A percentile compares a stretch with the other conserved stretches of the same genome.
Conservation (phyloP, 2,888 invertebrate genomes). For the Cosmopolites sordidus region DNA sequence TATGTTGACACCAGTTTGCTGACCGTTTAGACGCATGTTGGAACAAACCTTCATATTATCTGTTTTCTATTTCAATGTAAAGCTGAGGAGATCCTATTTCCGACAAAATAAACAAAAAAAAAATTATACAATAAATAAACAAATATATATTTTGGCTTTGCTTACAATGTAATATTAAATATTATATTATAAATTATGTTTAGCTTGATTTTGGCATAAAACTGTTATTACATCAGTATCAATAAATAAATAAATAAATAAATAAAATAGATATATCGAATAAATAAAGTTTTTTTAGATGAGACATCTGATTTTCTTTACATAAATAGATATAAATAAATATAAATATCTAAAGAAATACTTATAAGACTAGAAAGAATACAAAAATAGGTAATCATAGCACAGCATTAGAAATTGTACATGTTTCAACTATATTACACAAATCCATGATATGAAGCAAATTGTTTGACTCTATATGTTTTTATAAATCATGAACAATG, state of each 20-base stretch:
- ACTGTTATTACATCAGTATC: constrained; percentile 26
- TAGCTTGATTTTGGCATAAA: constrained; percentile 9
- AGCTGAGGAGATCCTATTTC: constrained; percentile 6
- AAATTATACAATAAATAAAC: constrained; percentile 16
- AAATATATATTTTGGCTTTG: constrained; percentile 8
- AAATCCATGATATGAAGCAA: constrained; percentile 25
- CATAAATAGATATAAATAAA: background rate
- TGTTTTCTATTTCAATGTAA: constrained; percentile 2
- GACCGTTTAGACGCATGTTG: too few relatives aligned
- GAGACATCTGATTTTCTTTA: background rate
- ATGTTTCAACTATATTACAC: constrained; percentile 22
- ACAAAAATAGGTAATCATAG: constrained; percentile 20
- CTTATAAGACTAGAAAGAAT: constrained; percentile 24
- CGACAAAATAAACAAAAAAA: constrained; percentile 4
- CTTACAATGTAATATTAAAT: constrained; percentile 36
- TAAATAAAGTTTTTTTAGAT: constrained; percentile 7
- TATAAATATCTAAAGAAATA: background rate
- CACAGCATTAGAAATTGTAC: constrained; percentile 28
- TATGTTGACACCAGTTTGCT: too few relatives aligned
- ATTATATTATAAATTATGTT: constrained; percentile 26
- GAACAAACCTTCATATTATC: too few relatives aligned
- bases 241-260: constrained; percentile 30
- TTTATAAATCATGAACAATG: background rate
- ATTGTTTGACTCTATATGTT: constrained; percentile 2
- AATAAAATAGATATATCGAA: constrained; percentile 33